Conservation (phyloP, 2,888 invertebrate species). For the Polietes domitor region DNA sequence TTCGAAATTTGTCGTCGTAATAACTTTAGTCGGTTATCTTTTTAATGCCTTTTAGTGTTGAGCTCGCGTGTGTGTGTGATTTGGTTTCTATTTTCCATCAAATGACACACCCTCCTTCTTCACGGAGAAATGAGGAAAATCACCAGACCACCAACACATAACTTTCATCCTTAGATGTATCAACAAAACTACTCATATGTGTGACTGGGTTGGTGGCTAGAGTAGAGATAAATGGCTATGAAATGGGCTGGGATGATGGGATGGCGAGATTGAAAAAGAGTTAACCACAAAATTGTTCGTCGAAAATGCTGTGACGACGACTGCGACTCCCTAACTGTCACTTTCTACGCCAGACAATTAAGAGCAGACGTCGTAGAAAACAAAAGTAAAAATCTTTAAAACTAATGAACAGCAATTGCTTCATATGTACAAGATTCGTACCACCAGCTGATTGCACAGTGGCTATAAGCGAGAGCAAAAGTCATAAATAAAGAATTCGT, state of each 20-base stretch:
- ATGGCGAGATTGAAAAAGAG: slow-evolving; percentile 17
- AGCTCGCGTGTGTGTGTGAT: neutral
- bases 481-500: too few relatives aligned
- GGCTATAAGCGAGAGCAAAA: too few relatives aligned
- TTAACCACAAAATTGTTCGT: slow-evolving; percentile 18
- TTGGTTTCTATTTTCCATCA: slow-evolving; percentile 8
- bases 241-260: neutral
- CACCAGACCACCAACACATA: slow-evolving; percentile 16
- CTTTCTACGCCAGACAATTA: slow-evolving; percentile 28
- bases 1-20: slow-evolving; percentile 1
- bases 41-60: neutral
- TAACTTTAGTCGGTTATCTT: slow-evolving; percentile 23
- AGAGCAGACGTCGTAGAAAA: slow-evolving; percentile 4
- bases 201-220: neutral
- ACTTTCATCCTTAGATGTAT: slow-evolving; percentile 31
- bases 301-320: neutral
- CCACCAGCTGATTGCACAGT: neutral
- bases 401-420: slow-evolving; percentile 18
- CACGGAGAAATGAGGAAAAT: neutral
- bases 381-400: slow-evolving; percentile 1
- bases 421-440: neutral
- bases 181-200: neutral
- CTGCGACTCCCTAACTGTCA: neutral
- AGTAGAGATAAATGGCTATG: neutral
- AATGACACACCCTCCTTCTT: slow-evolving; percentile 10